Evolutionary conservation across 2,888 invertebrate genomes (phyloP).

Genomic region (Thalpophila matura): DNA sequence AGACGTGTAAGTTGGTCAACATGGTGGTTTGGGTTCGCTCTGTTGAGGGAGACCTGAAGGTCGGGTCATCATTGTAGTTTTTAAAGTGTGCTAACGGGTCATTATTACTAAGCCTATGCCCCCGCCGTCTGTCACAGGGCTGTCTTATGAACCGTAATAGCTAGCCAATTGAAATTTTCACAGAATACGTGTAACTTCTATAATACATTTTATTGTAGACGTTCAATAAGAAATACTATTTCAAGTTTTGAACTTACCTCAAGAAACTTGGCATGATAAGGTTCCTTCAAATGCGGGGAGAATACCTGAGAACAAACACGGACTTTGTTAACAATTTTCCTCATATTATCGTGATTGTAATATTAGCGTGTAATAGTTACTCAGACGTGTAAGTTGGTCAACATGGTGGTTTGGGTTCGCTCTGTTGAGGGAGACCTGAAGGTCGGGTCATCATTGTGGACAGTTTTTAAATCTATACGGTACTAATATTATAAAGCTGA

Average conservation of each 20-base stretch:
- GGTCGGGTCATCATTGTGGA: constrained; percentile 84
- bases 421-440: constrained; percentile 89
- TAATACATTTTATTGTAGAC: too few species aligned
- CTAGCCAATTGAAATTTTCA: too few species aligned
- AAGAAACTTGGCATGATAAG: not conserved
- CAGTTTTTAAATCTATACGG: not conserved
- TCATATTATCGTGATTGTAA: not conserved
- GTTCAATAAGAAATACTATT: too few species aligned
- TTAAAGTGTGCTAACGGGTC: too few species aligned
- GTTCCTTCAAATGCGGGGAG: not conserved
- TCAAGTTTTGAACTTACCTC: constrained; percentile 17
- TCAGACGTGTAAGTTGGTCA: constrained; percentile 79
- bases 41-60: constrained; percentile 89
- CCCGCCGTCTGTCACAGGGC: too few species aligned
- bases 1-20: constrained; percentile 79
- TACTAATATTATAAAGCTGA: too few species aligned
- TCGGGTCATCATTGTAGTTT: constrained; percentile 78
- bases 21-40: constrained; percentile 85
- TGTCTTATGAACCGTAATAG: too few species aligned
- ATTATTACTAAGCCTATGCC: too few species aligned
- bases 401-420: constrained; percentile 85
- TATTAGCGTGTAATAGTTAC: constrained; percentile 18
- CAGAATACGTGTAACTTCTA: too few species aligned
- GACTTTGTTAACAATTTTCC: not conserved
- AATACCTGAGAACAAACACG: not conserved